Conservation (phyloP, 2,888 invertebrate species). For the Volucella inanis region DNA sequence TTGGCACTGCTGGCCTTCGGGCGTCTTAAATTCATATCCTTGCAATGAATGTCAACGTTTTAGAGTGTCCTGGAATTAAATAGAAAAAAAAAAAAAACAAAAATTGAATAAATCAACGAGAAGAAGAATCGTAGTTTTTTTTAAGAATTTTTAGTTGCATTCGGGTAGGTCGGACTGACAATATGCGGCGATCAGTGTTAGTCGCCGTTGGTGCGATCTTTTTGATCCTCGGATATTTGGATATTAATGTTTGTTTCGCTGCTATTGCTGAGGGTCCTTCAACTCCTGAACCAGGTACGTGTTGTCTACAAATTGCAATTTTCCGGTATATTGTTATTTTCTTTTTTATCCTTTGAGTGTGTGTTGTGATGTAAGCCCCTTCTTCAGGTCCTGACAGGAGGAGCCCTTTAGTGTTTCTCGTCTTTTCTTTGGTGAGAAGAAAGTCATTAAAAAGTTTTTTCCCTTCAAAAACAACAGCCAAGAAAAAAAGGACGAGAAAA, state of each 20-base stretch:
- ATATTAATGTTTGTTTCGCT: slow-evolving; percentile 61
- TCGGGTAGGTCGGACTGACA: slow-evolving; percentile 16
- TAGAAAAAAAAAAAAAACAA: slow-evolving; percentile 19
- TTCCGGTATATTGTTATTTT: slow-evolving; percentile 56
- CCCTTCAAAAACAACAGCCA: slow-evolving; percentile 27
- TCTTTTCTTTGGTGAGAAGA: slow-evolving; percentile 55
- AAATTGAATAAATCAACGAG: slow-evolving; percentile 5
- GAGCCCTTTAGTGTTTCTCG: neutral
- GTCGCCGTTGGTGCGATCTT: slow-evolving; percentile 60
- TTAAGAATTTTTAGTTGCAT: slow-evolving; percentile 46
- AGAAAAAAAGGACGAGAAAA: slow-evolving; percentile 18
- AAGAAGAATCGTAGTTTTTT: neutral
- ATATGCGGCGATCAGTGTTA: slow-evolving; percentile 60
- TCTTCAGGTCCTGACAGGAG: no score
- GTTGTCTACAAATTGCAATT: slow-evolving; percentile 65
- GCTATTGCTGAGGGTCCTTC: slow-evolving; percentile 70
- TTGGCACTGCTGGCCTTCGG: neutral
- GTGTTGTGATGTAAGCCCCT: neutral
- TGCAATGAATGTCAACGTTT: slow-evolving; percentile 45
- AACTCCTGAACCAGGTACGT: slow-evolving; percentile 76
- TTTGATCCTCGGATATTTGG: slow-evolving; percentile 70
- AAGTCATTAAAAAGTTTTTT: slow-evolving; percentile 74
- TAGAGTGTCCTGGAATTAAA: slow-evolving; percentile 17
- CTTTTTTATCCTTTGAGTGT: neutral
- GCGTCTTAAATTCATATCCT: neutral